Evolutionary conservation across 2,888 invertebrate species (phyloP), one percentile per base, ranked within the genome.

Genomic region (Drosophila helvetica): DNA sequence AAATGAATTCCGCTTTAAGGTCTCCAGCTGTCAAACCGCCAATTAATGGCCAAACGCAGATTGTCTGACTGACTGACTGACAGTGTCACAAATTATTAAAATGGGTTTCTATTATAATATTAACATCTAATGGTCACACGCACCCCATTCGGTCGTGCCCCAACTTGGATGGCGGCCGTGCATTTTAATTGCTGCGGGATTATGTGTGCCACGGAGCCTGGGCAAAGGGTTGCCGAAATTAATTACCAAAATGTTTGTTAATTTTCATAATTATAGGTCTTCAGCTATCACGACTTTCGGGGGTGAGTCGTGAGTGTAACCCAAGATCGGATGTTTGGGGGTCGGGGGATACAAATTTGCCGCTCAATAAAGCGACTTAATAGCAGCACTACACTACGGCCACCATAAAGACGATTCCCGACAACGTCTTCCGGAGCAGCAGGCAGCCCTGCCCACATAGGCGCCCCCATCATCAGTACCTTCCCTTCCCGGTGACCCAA

Each of bases 321-420:
- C 38, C 47, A 54, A 42, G 68, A 66, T 65, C 30, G 53, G 38
- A 42, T 46, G 59, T 38, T 22, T 4, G 22, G 22, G 42, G 10
- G 63, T 42, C 42, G 54, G 43, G 58, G 43, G 69, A 78, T 75
- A 61, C 53, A 73, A 75, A 82, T 84, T 84, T 85, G 74, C 70
- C 89, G 85, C 85, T 88, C 88, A 76, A 85, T 88, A 85, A 85
- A 85, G 70, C 78, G 54, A 86, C 72, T 78, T 85, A 85, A 85
- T 85, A 74, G 69, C 75, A 75, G 61, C 69, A 51, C 42, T 48
- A 42, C 69, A 51, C 42, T 48, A 45, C 19, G 60, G 61, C 63
- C 64, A 69, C 56, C 59, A 62, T 17, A 57, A 50, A 38, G 59
- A 56, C 66, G 53, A 7, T 27, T n/a, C 25, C n/a, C 61, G 45